Evolutionary conservation across 1,140 invertebrate species (phyloP).

Genomic region (Muscidifurax raptorellus): DNA sequence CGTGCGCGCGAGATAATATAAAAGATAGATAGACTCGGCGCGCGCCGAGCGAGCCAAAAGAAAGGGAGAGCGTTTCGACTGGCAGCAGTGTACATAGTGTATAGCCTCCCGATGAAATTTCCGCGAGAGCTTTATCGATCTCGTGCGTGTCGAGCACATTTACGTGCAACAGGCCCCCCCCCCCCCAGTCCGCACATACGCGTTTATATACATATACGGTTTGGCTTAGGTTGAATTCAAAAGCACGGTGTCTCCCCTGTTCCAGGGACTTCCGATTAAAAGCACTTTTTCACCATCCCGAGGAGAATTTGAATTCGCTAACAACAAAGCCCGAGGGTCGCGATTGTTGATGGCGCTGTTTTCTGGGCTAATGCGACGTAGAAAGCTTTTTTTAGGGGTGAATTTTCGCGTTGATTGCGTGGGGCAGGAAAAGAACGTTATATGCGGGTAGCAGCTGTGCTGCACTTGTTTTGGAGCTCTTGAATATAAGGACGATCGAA

Average conservation of each 20-base stretch:
- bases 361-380: too few species aligned
- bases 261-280: constrained; percentile 11
- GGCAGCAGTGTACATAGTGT: not conserved
- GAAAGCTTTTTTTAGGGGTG: too few species aligned
- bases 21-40: not conserved
- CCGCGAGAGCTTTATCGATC: constrained; percentile 61
- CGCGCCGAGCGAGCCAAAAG: not conserved
- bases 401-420: too few species aligned
- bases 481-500: too few species aligned
- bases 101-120: constrained; percentile 54
- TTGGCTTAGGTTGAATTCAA: not conserved
- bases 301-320: not conserved
- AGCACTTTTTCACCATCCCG: not conserved
- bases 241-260: constrained; percentile 29
- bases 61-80: constrained; percentile 18
- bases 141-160: constrained; percentile 44
- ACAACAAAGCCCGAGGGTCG: too few species aligned
- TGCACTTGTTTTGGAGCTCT: too few species aligned
- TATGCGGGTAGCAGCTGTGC: too few species aligned
- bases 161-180: constrained; percentile 60
- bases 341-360: too few species aligned
- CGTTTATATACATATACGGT: too few species aligned
- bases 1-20: not conserved
- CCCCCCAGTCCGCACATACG: not conserved
- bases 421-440: too few species aligned